Conservation (phyloP, 2,113 vertebrate genomes). For the Rhea americana region DNA sequence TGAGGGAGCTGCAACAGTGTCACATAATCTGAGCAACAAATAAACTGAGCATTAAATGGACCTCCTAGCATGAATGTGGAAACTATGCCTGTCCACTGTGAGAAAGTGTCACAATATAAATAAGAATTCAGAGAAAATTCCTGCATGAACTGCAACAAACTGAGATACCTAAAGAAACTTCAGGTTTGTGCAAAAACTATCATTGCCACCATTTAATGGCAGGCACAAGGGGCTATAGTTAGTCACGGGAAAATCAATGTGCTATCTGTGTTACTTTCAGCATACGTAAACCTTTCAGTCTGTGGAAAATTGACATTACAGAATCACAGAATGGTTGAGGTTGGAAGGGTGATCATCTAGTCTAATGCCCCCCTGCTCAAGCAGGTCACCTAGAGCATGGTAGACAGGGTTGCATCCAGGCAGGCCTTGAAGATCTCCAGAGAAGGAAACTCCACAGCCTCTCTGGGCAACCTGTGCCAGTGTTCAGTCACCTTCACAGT, state of each 20-base stretch:
- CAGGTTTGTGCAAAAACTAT: not conserved
- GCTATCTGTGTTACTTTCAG: not conserved
- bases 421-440: too few species aligned
- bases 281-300: not conserved
- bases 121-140: not conserved
- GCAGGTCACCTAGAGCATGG: too few species aligned
- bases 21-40: not conserved
- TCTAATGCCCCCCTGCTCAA: too few species aligned
- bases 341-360: too few species aligned
- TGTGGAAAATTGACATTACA: not conserved
- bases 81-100: not conserved
- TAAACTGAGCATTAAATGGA: not conserved
- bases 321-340: too few species aligned
- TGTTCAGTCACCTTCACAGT: too few species aligned
- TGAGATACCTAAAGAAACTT: not conserved
- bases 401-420: too few species aligned
- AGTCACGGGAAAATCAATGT: not conserved
- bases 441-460: too few species aligned
- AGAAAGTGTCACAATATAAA: not conserved
- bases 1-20: not conserved
- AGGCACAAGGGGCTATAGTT: not conserved
- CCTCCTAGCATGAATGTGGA: not conserved
- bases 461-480: too few species aligned
- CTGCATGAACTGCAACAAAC: not conserved
- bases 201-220: accelerated